Percentiles rank a stretch among this genome's conserved stretches.
phyloP scores from a whole-genome alignment of 1,140 invertebrate genomes.

The Drosophila willistoni region DNA sequence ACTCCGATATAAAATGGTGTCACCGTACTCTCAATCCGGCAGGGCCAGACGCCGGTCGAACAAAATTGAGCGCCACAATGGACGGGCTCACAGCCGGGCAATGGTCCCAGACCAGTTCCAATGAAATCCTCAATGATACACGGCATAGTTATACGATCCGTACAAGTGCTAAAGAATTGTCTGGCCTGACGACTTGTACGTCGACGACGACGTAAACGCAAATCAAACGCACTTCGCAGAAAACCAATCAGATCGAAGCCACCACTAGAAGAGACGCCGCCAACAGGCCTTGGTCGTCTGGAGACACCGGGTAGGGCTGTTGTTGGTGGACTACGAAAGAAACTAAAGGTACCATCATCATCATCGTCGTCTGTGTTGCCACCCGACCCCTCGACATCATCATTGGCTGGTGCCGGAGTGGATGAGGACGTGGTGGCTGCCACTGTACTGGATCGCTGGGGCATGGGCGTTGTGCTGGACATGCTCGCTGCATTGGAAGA shows the following conservation, averaged over 20 bases:
- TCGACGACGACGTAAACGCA: constrained; percentile 56
- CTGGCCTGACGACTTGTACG: constrained; percentile 45
- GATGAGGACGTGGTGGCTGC: constrained; percentile 36
- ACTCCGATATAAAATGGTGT: constrained; percentile 91
- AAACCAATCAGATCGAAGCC: constrained; percentile 71
- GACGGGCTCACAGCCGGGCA: constrained; percentile 84
- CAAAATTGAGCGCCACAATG: constrained; percentile 91
- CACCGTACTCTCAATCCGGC: constrained; percentile 89
- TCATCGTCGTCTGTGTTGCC: constrained; percentile 48
- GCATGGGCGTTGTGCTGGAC: constrained; percentile 42
- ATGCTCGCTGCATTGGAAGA: constrained; percentile 21
- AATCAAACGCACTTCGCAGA: constrained; percentile 45
- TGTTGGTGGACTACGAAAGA: constrained; percentile 47
- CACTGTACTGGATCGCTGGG: constrained; percentile 54
- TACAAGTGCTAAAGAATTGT: constrained; percentile 85
- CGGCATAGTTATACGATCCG: constrained; percentile 89
- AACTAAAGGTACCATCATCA: constrained; percentile 46
- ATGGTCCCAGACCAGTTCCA: constrained; percentile 84
- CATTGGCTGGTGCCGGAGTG: constrained; percentile 49
- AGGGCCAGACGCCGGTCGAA: constrained; percentile 84
- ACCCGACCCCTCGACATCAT: constrained; percentile 82
- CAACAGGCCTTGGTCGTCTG: constrained; percentile 62
- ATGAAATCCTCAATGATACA: constrained; percentile 93
- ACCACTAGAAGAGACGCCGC: constrained; percentile 34
- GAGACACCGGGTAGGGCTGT: constrained; percentile 51